Conservation (phyloP, 2,797 vertebrate species). For the Rhyacichthys aspro region DNA sequence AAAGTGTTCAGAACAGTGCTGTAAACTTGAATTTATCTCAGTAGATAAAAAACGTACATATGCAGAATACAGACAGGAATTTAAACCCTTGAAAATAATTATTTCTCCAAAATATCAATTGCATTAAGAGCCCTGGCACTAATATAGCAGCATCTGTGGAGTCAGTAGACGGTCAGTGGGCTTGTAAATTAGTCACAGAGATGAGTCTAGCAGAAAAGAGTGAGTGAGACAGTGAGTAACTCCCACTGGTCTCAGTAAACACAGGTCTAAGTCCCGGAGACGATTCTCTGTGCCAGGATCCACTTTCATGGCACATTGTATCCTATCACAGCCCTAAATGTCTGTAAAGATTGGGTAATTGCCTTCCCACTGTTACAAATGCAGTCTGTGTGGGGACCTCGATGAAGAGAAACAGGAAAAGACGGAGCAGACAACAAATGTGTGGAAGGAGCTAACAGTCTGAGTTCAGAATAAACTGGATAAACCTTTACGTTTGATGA, state of each 20-base stretch:
- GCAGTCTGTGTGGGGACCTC: slow-evolving; percentile 24
- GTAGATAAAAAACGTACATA: too few species aligned
- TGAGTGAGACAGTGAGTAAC: slow-evolving; percentile 28
- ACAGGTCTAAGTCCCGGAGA: slow-evolving; percentile 32
- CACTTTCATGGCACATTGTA: slow-evolving; percentile 64
- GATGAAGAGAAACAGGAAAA: slow-evolving; percentile 16
- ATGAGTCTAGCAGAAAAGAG: slow-evolving; percentile 22
- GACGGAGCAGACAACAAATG: slow-evolving; percentile 8
- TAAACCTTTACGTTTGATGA: slow-evolving; percentile 8
- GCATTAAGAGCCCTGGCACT: too few species aligned
- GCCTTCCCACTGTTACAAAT: slow-evolving; percentile 42
- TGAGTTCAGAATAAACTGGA: slow-evolving; percentile 1
- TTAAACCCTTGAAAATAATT: too few species aligned
- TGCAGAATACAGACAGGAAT: too few species aligned
- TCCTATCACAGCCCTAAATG: slow-evolving; percentile 51
- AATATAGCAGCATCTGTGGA: not conserved
- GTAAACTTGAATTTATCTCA: too few species aligned
- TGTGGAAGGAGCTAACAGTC: slow-evolving; percentile 7
- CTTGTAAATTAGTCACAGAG: slow-evolving; percentile 24
- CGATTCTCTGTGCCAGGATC: slow-evolving; percentile 42
- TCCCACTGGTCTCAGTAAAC: slow-evolving; percentile 46
- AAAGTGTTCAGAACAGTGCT: too few species aligned
- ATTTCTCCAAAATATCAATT: too few species aligned
- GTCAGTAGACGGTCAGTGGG: slow-evolving; percentile 25
- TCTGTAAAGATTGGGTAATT: slow-evolving; percentile 59